These are phyloP conservation scores for Nasua narica DNA, from an alignment of 2,797 vertebrate species.

Conservation along the genomic window DNA sequence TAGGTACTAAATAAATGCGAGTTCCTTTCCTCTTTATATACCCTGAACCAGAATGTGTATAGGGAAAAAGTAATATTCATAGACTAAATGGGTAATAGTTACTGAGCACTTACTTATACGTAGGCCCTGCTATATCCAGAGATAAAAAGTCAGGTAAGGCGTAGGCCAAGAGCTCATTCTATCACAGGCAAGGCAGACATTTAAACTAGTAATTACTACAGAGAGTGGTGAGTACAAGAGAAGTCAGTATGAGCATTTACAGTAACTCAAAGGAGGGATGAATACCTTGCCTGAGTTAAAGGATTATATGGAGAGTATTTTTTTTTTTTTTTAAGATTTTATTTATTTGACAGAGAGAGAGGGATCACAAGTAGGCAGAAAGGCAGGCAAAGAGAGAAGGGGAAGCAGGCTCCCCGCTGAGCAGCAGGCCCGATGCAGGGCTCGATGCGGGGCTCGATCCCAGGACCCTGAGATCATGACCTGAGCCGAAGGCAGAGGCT, in stretches of 20 bases:
- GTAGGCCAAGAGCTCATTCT: background rate
- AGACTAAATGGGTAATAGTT: background rate
- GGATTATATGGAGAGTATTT: background rate
- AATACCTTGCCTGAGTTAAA: background rate
- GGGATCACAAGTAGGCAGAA: no score
- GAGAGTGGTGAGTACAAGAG: background rate
- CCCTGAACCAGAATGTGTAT: background rate
- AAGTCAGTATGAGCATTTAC: background rate
- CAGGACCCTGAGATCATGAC: no score
- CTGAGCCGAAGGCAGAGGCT: no score
- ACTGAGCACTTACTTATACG: background rate
- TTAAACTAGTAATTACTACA: background rate
- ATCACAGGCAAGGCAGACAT: background rate
- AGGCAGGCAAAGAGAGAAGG: no score
- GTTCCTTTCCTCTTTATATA: background rate
- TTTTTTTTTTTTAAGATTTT: no score
- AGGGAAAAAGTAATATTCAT: background rate
- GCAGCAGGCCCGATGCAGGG: no score
- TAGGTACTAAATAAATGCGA: background rate
- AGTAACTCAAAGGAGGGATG: background rate
- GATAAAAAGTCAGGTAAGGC: background rate
- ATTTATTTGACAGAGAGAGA: no score
- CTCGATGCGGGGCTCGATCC: no score
- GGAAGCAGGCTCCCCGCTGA: no score
- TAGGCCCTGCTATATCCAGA: background rate